These are phyloP conservation scores for Axinella damicornis DNA, from an alignment of 37 sponge, comb jelly and placozoan species.

Conservation along the genomic window DNA sequence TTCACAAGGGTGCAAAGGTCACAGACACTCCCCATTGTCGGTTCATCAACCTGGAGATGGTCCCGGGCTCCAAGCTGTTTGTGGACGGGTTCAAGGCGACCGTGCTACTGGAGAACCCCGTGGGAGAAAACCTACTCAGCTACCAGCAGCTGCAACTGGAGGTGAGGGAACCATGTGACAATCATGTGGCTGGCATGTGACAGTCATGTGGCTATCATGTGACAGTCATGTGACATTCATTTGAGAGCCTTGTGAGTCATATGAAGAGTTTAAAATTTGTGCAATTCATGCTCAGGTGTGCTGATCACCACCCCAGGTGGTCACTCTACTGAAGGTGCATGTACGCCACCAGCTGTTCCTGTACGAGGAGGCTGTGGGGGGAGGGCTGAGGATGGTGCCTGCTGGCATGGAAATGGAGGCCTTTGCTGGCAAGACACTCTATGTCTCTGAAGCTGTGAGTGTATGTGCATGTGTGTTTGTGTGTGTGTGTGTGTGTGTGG, in stretches of 20 bases:
- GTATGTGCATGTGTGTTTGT: too few species aligned
- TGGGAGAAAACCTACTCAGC: constrained; percentile 63
- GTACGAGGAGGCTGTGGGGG: not conserved
- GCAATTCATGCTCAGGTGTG: too few species aligned
- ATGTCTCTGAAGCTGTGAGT: constrained; percentile 41
- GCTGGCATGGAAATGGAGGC: not conserved
- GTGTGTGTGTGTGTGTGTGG: too few species aligned
- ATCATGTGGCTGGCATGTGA: too few species aligned
- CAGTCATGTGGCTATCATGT: too few species aligned
- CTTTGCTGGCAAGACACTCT: constrained; percentile 34
- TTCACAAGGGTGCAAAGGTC: not conserved
- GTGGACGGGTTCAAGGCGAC: constrained; percentile 56
- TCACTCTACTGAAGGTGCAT: constrained; percentile 6
- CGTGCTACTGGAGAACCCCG: constrained; percentile 87
- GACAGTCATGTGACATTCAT: too few species aligned
- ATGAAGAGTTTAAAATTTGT: too few species aligned
- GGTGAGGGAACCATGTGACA: too few species aligned
- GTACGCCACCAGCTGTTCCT: not conserved
- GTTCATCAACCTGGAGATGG: constrained; percentile 53
- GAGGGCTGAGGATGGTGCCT: not conserved
- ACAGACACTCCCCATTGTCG: constrained; percentile 17
- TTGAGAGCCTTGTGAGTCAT: too few species aligned
- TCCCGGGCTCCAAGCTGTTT: constrained; percentile 41
- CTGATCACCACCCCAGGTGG: constrained; percentile 6
- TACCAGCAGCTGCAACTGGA: constrained; percentile 38